Evolutionary conservation across 1,140 invertebrate genomes (phyloP).

Genomic region (Olivierus martensii): DNA sequence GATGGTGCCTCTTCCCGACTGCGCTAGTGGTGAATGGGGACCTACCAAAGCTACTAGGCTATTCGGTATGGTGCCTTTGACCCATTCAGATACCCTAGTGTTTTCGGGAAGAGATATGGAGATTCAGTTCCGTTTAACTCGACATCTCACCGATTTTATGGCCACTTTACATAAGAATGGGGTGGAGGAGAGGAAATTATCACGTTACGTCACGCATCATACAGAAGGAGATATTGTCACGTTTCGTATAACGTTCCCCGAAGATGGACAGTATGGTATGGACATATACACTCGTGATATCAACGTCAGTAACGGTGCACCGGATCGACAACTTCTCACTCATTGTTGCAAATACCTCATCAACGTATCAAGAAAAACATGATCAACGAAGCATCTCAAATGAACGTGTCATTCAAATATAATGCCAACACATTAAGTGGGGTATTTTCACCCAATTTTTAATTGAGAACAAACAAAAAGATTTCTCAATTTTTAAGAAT

Average conservation of each 20-base stretch:
- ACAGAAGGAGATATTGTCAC: conserved; percentile 62
- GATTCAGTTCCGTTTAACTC: conserved; percentile 85
- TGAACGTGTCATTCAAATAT: too few relatives aligned
- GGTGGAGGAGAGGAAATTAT: conserved; percentile 80
- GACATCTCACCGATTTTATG: conserved; percentile 91
- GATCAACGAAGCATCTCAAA: too few relatives aligned
- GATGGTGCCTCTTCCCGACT: conserved; percentile 88
- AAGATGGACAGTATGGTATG: conserved; percentile 89
- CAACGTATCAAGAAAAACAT: conserved; percentile 36
- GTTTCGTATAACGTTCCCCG: conserved; percentile 76
- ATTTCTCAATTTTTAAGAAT: too few relatives aligned
- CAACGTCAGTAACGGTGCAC: conserved; percentile 30
- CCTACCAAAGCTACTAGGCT: conserved; percentile 88
- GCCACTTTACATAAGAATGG: conserved; percentile 95
- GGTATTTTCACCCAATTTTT: too few relatives aligned
- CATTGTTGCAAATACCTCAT: conserved; percentile 99
- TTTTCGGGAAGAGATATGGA: conserved; percentile 66
- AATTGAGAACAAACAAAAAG: too few relatives aligned
- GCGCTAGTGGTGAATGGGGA: conserved; percentile 97
- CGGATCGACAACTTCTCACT: conserved; percentile 80
- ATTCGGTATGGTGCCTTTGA: conserved; percentile 45
- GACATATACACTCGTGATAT: conserved; percentile 92
- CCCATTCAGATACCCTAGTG: conserved; percentile 69
- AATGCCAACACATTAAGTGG: too few relatives aligned
- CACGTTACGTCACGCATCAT: conserved; percentile 71